phyloP scores from a whole-genome alignment of 2,797 vertebrate genomes.

The Gila robusta region DNA sequence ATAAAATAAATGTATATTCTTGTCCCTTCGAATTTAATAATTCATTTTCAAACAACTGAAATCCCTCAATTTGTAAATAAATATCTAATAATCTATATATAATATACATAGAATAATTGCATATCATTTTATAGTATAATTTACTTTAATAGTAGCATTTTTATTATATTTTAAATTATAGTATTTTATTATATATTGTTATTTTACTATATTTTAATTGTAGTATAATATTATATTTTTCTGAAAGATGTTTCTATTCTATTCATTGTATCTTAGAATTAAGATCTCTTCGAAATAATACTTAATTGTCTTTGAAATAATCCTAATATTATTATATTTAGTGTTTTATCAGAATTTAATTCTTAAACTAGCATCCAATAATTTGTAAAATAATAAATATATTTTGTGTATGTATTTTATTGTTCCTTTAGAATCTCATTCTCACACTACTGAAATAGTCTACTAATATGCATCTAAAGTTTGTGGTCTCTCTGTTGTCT shows the following conservation, averaged over 20 bases:
- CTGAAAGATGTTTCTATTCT: neutral
- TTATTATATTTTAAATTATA: neutral
- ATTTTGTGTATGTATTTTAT: neutral
- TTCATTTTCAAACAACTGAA: neutral
- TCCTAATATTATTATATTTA: neutral
- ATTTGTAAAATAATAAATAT: neutral
- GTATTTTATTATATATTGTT: neutral
- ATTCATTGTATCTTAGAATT: neutral
- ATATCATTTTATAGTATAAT: neutral
- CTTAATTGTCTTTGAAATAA: neutral
- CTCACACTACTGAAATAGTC: neutral
- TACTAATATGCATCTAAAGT: neutral
- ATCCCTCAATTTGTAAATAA: neutral
- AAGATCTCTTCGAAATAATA: too few species aligned
- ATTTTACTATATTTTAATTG: too few species aligned
- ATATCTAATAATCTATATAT: neutral
- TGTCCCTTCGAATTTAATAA: neutral
- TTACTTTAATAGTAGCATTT: neutral
- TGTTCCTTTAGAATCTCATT: neutral
- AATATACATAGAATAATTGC: neutral
- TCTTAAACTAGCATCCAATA: neutral
- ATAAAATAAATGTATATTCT: neutral
- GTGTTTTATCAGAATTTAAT: neutral
- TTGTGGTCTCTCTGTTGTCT: neutral
- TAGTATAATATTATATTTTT: neutral